Evolutionary conservation across 2,113 vertebrate genomes (phyloP).

Genomic region (Phyllostomus discolor): DNA sequence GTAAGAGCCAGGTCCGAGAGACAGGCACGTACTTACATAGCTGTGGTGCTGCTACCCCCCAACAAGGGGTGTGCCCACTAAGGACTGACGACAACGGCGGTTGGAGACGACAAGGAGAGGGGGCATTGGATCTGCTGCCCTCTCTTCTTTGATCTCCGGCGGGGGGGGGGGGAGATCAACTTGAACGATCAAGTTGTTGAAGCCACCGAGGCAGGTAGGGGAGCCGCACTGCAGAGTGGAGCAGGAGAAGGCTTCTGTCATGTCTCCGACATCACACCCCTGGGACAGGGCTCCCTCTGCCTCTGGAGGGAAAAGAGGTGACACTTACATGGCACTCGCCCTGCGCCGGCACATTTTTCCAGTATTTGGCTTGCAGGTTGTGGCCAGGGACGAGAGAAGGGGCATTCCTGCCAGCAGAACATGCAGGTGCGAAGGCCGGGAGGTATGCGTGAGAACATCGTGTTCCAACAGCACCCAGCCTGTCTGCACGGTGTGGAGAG

Average conservation of each 20-base stretch:
- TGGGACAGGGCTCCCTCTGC: neutral
- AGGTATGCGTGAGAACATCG: fast-evolving
- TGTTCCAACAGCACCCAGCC: neutral
- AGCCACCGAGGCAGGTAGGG: neutral
- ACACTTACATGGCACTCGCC: neutral
- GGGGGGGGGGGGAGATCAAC: no score
- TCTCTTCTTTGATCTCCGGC: neutral
- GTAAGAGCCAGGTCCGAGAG: neutral
- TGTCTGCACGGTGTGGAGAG: neutral
- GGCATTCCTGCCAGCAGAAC: no score
- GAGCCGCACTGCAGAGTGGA: neutral
- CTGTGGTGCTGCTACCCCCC: neutral
- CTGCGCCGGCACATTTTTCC: neutral
- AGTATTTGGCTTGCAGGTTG: neutral
- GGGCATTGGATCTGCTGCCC: neutral
- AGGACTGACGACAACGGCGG: neutral
- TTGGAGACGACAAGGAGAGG: neutral
- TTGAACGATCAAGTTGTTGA: neutral
- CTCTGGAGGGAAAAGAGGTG: neutral
- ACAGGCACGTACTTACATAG: neutral
- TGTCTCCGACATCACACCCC: neutral
- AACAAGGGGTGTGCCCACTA: neutral
- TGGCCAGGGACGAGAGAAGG: neutral
- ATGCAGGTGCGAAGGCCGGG: neutral
- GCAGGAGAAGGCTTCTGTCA: neutral